Conservation (phyloP, 2,113 vertebrate species). For the Suricata suricatta region DNA sequence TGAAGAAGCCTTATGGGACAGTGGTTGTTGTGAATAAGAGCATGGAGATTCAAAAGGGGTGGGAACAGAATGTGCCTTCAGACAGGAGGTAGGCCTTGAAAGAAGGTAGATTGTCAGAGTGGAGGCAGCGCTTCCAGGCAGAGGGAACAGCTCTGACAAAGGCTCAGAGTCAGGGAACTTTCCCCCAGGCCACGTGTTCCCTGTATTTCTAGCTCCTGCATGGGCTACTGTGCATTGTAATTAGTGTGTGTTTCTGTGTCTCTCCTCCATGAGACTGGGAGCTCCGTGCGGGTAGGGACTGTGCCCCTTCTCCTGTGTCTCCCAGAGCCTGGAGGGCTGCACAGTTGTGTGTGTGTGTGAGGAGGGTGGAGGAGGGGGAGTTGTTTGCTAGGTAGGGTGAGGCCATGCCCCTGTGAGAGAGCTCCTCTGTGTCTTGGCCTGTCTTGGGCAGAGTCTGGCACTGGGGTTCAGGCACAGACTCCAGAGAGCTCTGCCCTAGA, state of each 20-base stretch:
- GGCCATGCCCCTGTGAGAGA: neutral
- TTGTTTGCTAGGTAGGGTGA: neutral
- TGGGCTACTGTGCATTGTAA: neutral
- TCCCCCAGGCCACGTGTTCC: neutral
- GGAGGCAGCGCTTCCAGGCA: neutral
- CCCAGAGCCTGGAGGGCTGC: neutral
- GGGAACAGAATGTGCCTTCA: neutral
- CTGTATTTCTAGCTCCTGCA: neutral
- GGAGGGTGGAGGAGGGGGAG: neutral
- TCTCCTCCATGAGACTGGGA: neutral
- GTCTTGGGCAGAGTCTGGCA: neutral
- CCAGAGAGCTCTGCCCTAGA: neutral
- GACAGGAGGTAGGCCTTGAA: neutral
- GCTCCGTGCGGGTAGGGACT: neutral
- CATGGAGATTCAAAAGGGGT: neutral
- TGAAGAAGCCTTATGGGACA: neutral
- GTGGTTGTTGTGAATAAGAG: neutral
- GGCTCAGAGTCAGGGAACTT: neutral
- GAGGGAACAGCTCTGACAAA: neutral
- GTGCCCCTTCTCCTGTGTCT: conserved; percentile 3
- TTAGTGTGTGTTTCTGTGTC: neutral
- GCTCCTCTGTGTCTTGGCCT: conserved; percentile 7
- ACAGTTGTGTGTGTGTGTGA: neutral
- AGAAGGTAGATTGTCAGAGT: neutral
- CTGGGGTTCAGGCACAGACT: neutral